phyloP scores from a whole-genome alignment of 2,888 invertebrate genomes.

The Cerastoderma edule region DNA sequence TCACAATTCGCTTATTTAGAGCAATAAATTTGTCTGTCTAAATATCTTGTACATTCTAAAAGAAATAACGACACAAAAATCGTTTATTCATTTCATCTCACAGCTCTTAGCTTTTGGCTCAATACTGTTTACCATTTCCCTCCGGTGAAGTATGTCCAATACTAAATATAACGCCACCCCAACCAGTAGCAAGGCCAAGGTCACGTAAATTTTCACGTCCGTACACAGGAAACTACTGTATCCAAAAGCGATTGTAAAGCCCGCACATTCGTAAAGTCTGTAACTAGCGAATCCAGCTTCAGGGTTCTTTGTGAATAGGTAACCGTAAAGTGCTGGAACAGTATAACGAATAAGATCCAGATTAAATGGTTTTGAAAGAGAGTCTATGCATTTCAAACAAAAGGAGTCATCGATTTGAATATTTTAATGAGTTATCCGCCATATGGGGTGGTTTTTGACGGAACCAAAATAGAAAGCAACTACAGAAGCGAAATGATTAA shows the following conservation, averaged over 20 bases:
- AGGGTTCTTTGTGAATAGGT: constrained; percentile 60
- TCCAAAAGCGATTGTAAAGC: constrained; percentile 93
- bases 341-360: neutral
- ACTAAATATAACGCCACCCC: constrained; percentile 60
- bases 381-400: too few species aligned
- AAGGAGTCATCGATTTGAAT: too few species aligned
- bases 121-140: neutral
- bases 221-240: constrained; percentile 92
- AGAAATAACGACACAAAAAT: too few species aligned
- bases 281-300: constrained; percentile 65
- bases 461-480: too few species aligned
- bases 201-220: constrained; percentile 88
- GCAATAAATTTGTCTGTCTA: too few species aligned
- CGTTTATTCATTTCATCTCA: too few species aligned
- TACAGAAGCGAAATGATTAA: too few species aligned
- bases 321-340: constrained; percentile 66
- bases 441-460: too few species aligned
- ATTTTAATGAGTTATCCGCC: neutral
- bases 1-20: too few species aligned
- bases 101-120: neutral
- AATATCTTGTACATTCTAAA: too few species aligned
- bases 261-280: constrained; percentile 92
- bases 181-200: constrained; percentile 45
- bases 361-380: too few species aligned
- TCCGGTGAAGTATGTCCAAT: constrained; percentile 53